Conservation (phyloP, 2,797 vertebrate genomes). For the Vultur gryphus region DNA sequence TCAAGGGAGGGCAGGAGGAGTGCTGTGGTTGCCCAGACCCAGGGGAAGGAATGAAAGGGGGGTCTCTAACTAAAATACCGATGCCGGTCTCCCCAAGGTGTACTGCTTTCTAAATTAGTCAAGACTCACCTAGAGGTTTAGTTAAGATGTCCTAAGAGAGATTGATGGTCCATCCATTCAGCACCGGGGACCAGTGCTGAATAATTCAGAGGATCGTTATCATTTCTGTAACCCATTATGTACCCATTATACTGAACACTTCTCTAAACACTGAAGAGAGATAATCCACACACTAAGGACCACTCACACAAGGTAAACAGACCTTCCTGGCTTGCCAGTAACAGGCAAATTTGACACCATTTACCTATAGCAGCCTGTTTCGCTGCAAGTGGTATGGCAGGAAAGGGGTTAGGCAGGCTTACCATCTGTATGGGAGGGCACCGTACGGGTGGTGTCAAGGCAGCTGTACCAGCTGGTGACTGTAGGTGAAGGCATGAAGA, state of each 20-base stretch:
- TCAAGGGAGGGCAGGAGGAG: not conserved
- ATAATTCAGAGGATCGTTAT: not conserved
- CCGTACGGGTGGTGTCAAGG: not conserved
- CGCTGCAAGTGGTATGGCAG: not conserved
- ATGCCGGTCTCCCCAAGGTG: accelerated
- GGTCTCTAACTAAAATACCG: not conserved
- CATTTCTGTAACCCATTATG: not conserved
- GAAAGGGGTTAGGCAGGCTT: not conserved
- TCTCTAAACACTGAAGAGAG: not conserved
- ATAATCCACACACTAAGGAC: not conserved
- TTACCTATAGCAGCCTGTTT: not conserved
- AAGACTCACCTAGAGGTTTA: not conserved
- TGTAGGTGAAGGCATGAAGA: not conserved
- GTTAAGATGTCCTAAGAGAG: not conserved
- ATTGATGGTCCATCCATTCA: not conserved
- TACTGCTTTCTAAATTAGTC: not conserved
- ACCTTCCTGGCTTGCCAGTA: not conserved
- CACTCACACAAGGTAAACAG: not conserved
- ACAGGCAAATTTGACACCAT: not conserved
- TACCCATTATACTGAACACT: not conserved
- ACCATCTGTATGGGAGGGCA: not conserved
- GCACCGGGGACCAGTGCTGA: not conserved
- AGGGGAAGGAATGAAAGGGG: not conserved
- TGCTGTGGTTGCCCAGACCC: accelerated
- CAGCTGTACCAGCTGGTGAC: not conserved